These are phyloP conservation scores for Helicorthomorpha holstii DNA, from an alignment of 1,140 invertebrate species.

Conservation along the genomic window DNA sequence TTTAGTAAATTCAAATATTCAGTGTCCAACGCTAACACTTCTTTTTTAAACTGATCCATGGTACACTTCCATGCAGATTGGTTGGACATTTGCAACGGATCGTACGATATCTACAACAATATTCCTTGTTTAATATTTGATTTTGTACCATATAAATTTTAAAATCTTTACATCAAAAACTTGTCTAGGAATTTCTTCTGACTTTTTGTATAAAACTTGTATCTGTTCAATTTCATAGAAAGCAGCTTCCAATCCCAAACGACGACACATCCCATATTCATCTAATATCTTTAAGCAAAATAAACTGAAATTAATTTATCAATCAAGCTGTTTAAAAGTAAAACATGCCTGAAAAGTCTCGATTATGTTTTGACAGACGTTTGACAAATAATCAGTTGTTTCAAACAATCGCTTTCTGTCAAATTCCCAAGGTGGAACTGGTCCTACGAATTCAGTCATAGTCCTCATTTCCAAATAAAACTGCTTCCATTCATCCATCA, in stretches of 20 bases:
- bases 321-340: not conserved
- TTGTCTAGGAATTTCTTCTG: not conserved
- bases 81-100: not conserved
- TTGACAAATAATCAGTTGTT: conserved; percentile 60
- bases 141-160: not conserved
- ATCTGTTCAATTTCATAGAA: not conserved
- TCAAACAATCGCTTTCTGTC: conserved; percentile 59
- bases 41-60: not conserved
- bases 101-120: not conserved
- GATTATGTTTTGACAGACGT: conserved; percentile 55
- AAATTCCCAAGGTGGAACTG: conserved; percentile 76
- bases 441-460: conserved; percentile 62
- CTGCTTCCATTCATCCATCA: conserved; percentile 58
- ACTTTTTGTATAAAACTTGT: not conserved
- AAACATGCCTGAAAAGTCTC: conserved; percentile 45
- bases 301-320: not conserved
- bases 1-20: not conserved
- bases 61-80: not conserved
- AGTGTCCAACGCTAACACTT: not conserved
- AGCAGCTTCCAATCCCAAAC: not conserved
- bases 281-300: not conserved
- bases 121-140: not conserved
- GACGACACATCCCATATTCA: not conserved
- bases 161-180: not conserved
- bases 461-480: conserved; percentile 51